Conservation (phyloP, 2,113 vertebrate species). For the Vulpes vulpes region DNA sequence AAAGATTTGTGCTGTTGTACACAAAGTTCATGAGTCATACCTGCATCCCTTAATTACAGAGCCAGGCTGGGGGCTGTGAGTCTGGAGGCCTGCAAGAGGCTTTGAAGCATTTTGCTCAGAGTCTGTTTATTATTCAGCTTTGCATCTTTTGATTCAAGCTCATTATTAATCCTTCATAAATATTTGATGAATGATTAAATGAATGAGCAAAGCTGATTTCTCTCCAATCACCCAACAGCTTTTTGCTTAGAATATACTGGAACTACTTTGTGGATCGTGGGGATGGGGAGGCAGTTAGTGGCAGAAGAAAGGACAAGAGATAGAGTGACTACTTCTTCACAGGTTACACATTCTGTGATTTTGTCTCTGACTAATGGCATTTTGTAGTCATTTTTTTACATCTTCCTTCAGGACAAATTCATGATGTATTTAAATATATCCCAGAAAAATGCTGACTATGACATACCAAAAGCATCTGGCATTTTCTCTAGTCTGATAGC, state of each 20-base stretch:
- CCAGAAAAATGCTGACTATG: constrained; percentile 62
- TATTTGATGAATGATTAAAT: constrained; percentile 74
- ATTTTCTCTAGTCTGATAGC: constrained; percentile 31
- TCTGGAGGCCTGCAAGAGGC: not conserved
- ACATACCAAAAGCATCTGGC: constrained; percentile 60
- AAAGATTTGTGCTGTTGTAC: not conserved
- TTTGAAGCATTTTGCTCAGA: constrained; percentile 36
- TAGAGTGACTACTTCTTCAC: not conserved
- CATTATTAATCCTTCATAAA: constrained; percentile 72
- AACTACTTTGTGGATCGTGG: not conserved
- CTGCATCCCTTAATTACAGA: constrained; percentile 51
- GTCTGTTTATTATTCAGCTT: constrained; percentile 75
- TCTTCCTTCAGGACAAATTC: constrained; percentile 34
- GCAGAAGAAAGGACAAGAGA: not conserved
- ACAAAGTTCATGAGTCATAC: not conserved
- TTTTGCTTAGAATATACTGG: constrained; percentile 22
- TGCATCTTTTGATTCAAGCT: constrained; percentile 52
- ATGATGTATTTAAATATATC: constrained; percentile 63
- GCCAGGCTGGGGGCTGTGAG: not conserved
- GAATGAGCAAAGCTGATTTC: constrained; percentile 54
- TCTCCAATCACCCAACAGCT: constrained; percentile 30
- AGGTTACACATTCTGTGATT: not conserved
- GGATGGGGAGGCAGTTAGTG: not conserved
- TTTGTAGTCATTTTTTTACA: constrained; percentile 51
- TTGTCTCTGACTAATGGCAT: constrained; percentile 45